Evolutionary conservation across 2,797 vertebrate genomes (phyloP).

Genomic region (Carapus acus): DNA sequence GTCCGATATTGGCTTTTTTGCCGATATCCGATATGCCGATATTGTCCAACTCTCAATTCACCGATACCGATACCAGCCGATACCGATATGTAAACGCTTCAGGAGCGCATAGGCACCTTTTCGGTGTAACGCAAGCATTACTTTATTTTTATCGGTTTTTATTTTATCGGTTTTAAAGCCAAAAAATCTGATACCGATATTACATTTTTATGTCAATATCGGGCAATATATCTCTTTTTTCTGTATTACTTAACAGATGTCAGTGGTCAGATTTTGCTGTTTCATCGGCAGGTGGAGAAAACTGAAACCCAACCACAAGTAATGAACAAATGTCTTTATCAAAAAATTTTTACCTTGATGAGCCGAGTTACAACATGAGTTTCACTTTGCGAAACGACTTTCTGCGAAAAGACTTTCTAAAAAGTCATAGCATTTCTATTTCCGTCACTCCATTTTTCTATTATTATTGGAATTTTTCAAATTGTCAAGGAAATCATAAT

Average conservation of each 20-base stretch:
- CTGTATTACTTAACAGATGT: not conserved
- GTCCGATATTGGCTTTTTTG: too few species aligned
- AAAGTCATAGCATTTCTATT: conserved; percentile 19
- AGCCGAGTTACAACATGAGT: conserved; percentile 34
- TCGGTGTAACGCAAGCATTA: too few species aligned
- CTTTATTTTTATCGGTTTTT: too few species aligned
- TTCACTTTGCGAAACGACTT: conserved; percentile 28
- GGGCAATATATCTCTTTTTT: not conserved
- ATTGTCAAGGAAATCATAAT: conserved; percentile 28
- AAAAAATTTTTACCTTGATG: conserved; percentile 31
- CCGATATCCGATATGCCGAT: too few species aligned
- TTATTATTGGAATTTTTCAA: conserved; percentile 16
- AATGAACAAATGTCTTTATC: conserved; percentile 44
- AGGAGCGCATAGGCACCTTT: too few species aligned
- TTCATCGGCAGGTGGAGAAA: too few species aligned
- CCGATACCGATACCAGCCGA: too few species aligned
- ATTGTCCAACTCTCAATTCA: too few species aligned
- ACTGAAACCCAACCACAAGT: conserved; percentile 5
- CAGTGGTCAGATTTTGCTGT: not conserved
- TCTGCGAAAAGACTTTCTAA: conserved; percentile 15
- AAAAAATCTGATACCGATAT: too few species aligned
- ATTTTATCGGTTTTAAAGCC: too few species aligned
- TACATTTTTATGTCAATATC: too few species aligned
- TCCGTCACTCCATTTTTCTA: conserved; percentile 1
- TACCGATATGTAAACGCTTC: too few species aligned